Percentiles rank a stretch among this genome's conserved stretches.
Conservation (phyloP, 2,113 vertebrate genomes). For the Ochotona curzoniae region DNA sequence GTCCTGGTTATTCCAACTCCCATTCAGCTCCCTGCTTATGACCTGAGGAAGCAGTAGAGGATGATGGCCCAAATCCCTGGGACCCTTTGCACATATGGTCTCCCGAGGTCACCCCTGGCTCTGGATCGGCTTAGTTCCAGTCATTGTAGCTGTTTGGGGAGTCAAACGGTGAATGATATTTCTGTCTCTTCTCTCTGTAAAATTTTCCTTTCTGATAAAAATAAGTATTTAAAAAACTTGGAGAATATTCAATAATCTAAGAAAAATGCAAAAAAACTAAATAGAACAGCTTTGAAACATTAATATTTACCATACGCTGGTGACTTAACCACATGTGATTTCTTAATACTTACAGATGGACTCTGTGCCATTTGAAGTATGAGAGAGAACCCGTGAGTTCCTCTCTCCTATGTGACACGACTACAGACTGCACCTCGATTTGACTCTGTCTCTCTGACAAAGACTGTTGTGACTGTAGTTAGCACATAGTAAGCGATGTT, state of each 20-base stretch:
- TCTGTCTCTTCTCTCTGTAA: no score
- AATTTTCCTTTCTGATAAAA: no score
- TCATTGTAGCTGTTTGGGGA: no score
- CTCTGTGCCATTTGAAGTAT: neutral
- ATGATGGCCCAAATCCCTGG: no score
- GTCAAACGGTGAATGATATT: no score
- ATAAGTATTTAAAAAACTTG: neutral
- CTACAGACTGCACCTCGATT: neutral
- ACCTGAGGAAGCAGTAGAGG: no score
- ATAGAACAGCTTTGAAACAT: neutral
- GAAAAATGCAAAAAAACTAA: neutral
- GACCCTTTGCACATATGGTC: neutral
- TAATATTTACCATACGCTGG: neutral
- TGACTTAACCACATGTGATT: neutral
- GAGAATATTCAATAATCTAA: neutral
- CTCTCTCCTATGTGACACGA: neutral
- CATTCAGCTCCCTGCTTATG: no score
- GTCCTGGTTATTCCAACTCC: no score
- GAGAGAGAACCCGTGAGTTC: neutral
- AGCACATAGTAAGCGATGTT: neutral
- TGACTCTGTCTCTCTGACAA: neutral
- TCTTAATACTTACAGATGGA: neutral
- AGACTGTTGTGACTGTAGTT: neutral
- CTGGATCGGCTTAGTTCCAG: no score
- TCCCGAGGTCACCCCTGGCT: neutral